phyloP scores from a whole-genome alignment of 1,140 invertebrate genomes.

The Caenorhabditis brenneri region DNA sequence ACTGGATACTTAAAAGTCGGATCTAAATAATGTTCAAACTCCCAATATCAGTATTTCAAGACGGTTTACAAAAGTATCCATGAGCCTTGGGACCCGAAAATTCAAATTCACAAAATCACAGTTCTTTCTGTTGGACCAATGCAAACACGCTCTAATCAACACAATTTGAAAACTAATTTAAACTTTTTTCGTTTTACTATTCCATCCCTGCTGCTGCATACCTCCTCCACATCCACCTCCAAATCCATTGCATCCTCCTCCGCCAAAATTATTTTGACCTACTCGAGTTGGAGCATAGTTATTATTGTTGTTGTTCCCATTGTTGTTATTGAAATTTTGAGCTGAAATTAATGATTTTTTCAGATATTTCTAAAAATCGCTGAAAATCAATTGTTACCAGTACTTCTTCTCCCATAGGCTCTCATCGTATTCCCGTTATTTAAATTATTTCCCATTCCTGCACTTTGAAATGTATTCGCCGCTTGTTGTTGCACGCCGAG shows the following conservation, averaged over 20 bases:
- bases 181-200: not conserved
- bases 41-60: too few relatives aligned
- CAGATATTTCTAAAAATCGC: not conserved
- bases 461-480: not conserved
- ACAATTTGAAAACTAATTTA: not conserved
- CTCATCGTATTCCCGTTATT: slow-evolving; percentile 30
- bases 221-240: not conserved
- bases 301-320: not conserved
- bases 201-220: not conserved
- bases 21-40: too few relatives aligned
- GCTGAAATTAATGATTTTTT: not conserved
- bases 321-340: slow-evolving; percentile 33
- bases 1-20: too few relatives aligned
- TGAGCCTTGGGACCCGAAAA: too few relatives aligned
- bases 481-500: not conserved
- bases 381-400: not conserved
- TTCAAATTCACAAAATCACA: too few relatives aligned
- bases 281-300: not conserved
- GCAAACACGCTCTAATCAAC: too few relatives aligned
- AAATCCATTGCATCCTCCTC: not conserved
- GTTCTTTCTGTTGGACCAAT: too few relatives aligned
- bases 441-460: not conserved
- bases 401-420: slow-evolving; percentile 21
- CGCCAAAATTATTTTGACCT: not conserved
- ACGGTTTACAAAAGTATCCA: too few relatives aligned